Evolutionary conservation across 92 coral and sea anemone genomes (phyloP).

Genomic region (Desmophyllum pertusum): DNA sequence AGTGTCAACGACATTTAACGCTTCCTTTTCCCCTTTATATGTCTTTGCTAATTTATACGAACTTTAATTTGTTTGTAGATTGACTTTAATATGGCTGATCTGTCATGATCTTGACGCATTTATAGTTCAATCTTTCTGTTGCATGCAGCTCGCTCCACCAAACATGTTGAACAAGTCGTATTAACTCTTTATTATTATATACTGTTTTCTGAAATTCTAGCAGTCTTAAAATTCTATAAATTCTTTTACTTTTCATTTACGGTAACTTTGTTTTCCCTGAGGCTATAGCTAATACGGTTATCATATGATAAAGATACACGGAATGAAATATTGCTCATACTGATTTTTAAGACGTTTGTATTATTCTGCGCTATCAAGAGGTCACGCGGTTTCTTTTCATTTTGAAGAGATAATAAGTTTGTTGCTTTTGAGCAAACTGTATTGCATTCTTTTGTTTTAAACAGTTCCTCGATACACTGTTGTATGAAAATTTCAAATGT

Average conservation of each 20-base stretch:
- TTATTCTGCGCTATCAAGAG: neutral
- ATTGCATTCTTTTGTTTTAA: neutral
- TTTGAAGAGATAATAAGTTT: neutral
- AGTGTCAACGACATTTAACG: neutral
- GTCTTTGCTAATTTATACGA: constrained; percentile 10
- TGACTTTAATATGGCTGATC: neutral
- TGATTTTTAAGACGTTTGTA: constrained; percentile 9
- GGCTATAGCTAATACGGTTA: constrained; percentile 13
- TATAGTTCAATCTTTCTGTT: neutral
- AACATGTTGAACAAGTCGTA: neutral
- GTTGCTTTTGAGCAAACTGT: neutral
- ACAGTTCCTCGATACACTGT: neutral
- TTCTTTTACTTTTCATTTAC: neutral
- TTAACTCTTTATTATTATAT: neutral
- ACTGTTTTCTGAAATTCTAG: neutral
- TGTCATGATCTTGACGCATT: neutral
- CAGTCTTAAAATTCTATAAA: constrained; percentile 10
- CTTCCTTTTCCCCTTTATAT: neutral
- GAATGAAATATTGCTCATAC: neutral
- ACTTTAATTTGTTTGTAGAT: constrained; percentile 16
- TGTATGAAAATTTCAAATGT: neutral
- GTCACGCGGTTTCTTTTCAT: neutral
- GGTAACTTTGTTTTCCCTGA: constrained; percentile 12
- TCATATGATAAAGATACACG: neutral
- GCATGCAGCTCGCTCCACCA: neutral